Percentiles rank a stretch among this genome's conserved stretches.
These are phyloP conservation scores for Chamaea fasciata DNA, from an alignment of 2,113 vertebrate genomes.

Conservation along the genomic window DNA sequence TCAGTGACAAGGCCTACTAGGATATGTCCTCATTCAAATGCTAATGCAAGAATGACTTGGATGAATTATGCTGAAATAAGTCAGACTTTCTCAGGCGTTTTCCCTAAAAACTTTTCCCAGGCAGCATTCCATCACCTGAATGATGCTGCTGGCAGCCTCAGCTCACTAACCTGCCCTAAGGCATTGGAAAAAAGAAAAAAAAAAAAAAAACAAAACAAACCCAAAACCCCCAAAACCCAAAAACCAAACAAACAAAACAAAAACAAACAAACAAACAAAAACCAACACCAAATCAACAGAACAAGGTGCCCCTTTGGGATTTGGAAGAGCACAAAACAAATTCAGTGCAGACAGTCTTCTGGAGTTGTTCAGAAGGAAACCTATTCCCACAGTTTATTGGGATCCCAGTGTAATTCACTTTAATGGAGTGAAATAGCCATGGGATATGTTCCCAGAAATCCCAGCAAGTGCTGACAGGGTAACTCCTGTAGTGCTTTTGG, in stretches of 20 bases:
- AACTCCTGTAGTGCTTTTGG: neutral
- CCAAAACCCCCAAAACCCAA: too few relatives aligned
- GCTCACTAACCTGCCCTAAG: neutral
- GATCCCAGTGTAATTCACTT: neutral
- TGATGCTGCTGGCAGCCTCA: neutral
- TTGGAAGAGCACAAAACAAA: neutral
- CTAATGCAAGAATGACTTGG: neutral
- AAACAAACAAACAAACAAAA: neutral
- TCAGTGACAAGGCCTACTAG: neutral
- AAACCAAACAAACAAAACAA: neutral
- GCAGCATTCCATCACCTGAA: neutral
- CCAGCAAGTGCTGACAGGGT: neutral
- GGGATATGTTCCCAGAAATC: neutral
- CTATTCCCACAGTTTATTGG: neutral
- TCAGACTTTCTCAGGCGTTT: neutral
- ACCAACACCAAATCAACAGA: neutral
- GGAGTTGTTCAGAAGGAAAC: neutral
- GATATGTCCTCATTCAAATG: neutral
- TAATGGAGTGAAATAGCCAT: neutral
- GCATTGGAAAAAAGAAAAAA: neutral
- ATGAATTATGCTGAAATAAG: neutral
- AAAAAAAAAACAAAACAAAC: neutral
- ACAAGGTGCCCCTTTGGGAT: neutral
- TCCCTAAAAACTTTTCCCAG: neutral
- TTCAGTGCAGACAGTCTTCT: neutral